Base-by-base conservation (phyloP, 2,797 vertebrate species). In the Hipposideros larvatus region DNA sequence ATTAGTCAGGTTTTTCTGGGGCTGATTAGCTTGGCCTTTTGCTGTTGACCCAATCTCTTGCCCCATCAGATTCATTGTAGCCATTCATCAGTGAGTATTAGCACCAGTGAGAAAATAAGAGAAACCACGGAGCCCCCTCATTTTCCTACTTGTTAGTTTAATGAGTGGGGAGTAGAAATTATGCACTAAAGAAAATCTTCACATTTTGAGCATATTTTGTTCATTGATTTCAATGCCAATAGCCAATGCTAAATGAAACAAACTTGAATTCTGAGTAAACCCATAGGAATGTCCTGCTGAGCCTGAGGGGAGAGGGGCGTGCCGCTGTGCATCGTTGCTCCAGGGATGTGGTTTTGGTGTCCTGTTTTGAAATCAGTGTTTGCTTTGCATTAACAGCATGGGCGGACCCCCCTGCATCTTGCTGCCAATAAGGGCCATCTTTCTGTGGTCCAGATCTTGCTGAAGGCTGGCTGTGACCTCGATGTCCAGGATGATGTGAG, bases 401-500 rank as follows among this genome's bases (percentile, higher is more conserved):
- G 99, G 98, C 98, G 99, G 96, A 99, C 99, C 2, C 99, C 99
- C 5, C 97, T 99, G 95, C 99, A 99, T 98, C 98, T 99, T 98
- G 99, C 99, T 96, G 99, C 99, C 95, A 98, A 99, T 98, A 99
- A 99, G 98, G 99, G 99, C 97, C 99, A 99, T 98, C 98, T 99
- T 61, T 99, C 99, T 34, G 99, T 99, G 55, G 99, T 99, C 90
- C 99, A 98, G 91, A 98, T 99, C 98, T 99, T 99, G 97, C 98
- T 99, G 98, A 99, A 99, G 98, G 99, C 99, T 34, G 99, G 99
- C 97, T 99, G 99, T 57, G 99, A 99, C 97, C 98, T 99, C 96
- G 99, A 99, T 98, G 99, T 99, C 98, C 99, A 99, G 97, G 99
- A 99, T 96, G 99, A 99, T 92, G 99, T 99, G 98, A 99, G 99